phyloP scores from a whole-genome alignment of 2,888 invertebrate genomes.

The Danaus chrysippus region DNA sequence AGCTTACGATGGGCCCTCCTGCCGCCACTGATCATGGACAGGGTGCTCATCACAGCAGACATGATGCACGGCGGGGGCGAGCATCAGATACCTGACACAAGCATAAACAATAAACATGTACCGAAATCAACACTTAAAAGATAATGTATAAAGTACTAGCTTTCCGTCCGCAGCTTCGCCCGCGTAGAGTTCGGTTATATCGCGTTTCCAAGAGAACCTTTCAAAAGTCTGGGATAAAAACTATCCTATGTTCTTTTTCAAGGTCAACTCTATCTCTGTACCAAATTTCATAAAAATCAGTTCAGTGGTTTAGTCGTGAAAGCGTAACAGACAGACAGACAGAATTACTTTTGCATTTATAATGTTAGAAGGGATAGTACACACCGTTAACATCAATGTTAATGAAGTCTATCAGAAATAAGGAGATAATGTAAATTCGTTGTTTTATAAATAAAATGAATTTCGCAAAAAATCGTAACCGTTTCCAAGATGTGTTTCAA shows the following conservation, averaged over 20 bases:
- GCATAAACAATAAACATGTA: neutral
- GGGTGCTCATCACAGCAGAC: constrained; percentile 76
- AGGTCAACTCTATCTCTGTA: no score
- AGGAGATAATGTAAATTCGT: neutral
- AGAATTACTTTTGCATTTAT: no score
- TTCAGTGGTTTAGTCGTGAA: no score
- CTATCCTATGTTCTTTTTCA: no score
- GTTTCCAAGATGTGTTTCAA: neutral
- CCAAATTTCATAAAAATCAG: no score
- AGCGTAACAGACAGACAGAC: no score
- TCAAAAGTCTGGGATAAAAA: no score
- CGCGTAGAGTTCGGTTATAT: no score
- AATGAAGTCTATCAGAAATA: neutral
- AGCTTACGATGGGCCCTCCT: constrained; percentile 71
- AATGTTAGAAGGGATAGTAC: no score
- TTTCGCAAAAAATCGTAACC: neutral
- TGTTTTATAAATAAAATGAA: neutral
- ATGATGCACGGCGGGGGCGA: constrained; percentile 43
- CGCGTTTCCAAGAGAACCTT: no score
- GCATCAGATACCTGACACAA: constrained; percentile 34
- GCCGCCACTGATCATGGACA: constrained; percentile 75
- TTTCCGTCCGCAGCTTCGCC: no score
- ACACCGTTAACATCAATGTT: neutral
- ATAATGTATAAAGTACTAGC: neutral
- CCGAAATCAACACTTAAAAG: constrained; percentile 2